phyloP scores from a whole-genome alignment of 92 coral and sea anemone genomes.

The Scolanthus callimorphus region DNA sequence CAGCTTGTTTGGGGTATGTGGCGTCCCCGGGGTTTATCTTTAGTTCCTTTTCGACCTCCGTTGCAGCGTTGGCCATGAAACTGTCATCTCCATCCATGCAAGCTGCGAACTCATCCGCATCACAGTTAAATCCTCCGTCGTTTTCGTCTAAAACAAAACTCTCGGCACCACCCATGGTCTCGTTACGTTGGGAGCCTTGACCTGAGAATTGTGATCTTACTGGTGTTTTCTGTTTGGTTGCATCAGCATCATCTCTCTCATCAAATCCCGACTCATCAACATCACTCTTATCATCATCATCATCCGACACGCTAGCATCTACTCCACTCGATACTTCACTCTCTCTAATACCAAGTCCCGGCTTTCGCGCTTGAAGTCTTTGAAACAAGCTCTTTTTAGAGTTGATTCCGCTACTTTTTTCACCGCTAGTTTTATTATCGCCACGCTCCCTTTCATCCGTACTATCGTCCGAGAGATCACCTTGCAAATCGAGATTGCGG shows the following conservation, averaged over 20 bases:
- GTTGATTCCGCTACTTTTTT: background rate
- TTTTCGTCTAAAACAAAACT: no score
- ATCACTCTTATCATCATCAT: background rate
- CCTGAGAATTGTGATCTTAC: background rate
- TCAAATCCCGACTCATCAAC: background rate
- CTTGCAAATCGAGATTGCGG: no score
- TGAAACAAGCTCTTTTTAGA: constrained; percentile 30
- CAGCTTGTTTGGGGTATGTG: background rate
- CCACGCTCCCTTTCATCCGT: background rate
- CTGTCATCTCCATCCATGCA: constrained; percentile 16
- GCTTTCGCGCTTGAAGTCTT: constrained; percentile 6
- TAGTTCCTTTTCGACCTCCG: constrained; percentile 2
- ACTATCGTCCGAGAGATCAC: background rate
- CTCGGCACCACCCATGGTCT: background rate
- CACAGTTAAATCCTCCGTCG: constrained; percentile 93
- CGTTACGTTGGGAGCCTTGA: background rate
- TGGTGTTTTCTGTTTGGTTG: background rate
- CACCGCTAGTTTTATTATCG: background rate
- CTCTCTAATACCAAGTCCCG: constrained; percentile 8
- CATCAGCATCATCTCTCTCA: background rate
- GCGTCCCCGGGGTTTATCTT: background rate
- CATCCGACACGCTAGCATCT: constrained; percentile 17
- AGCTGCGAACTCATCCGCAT: constrained; percentile 53
- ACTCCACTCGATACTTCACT: constrained; percentile 14
- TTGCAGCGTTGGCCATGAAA: constrained; percentile 17